Percentiles rank a stretch among this genome's conserved stretches.
phyloP scores from a whole-genome alignment of 2,888 invertebrate genomes.

The Microplitis manilae region DNA sequence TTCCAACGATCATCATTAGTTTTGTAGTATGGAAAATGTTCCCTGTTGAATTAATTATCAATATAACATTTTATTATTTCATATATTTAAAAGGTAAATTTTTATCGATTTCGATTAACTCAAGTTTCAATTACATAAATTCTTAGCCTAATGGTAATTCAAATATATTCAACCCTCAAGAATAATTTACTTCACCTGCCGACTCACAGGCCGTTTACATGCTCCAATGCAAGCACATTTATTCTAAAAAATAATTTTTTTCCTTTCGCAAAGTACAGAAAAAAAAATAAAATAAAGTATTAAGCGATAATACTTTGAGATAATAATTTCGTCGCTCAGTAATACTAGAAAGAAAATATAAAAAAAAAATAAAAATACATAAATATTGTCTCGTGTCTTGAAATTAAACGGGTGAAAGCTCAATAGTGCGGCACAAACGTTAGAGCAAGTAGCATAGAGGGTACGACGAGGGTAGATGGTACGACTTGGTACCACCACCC shows the following conservation, averaged over 20 bases:
- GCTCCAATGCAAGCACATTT: not conserved
- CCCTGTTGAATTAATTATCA: slow-evolving; percentile 73
- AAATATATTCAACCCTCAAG: not conserved
- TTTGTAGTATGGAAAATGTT: slow-evolving; percentile 90
- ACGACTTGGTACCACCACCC: slow-evolving; percentile 63
- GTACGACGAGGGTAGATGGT: slow-evolving; percentile 51
- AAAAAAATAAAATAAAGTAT: not conserved
- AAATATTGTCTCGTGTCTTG: slow-evolving; percentile 20
- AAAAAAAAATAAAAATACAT: slow-evolving; percentile 3
- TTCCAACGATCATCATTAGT: slow-evolving; percentile 94
- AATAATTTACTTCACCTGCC: not conserved
- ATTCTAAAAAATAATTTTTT: not conserved
- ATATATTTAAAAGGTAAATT: too few relatives aligned
- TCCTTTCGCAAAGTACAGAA: not conserved
- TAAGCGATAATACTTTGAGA: not conserved
- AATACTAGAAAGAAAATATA: not conserved
- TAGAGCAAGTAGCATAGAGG: slow-evolving; percentile 44
- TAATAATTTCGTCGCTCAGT: not conserved
- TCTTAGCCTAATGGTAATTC: not conserved
- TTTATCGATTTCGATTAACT: not conserved
- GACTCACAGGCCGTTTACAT: not conserved
- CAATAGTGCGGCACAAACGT: slow-evolving; percentile 36
- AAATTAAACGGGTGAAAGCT: slow-evolving; percentile 37
- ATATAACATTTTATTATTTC: not conserved
- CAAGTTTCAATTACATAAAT: not conserved